Conservation (phyloP, 2,113 vertebrate genomes). For the Atrichornis clamosus region DNA sequence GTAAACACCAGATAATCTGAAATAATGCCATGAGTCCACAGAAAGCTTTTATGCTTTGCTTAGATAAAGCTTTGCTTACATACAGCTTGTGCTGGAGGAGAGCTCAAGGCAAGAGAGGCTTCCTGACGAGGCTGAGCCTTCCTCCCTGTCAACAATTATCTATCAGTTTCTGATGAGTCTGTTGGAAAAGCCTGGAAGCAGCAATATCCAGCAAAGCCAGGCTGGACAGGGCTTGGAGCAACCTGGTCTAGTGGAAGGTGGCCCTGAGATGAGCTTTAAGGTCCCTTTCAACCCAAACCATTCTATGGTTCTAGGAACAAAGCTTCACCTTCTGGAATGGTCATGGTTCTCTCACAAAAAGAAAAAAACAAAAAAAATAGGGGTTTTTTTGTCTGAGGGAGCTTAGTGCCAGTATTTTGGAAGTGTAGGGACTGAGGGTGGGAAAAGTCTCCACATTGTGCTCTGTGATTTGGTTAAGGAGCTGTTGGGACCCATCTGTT, state of each 20-base stretch:
- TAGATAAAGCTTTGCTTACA: conserved; percentile 2
- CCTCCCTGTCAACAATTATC: neutral
- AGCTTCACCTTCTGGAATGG: neutral
- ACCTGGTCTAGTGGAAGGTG: neutral
- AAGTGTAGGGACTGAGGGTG: neutral
- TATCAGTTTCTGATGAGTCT: neutral
- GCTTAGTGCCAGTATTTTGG: neutral
- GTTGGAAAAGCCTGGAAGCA: neutral
- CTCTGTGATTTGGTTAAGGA: neutral
- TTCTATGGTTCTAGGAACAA: neutral
- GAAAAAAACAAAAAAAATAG: rapidly evolving
- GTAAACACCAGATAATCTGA: conserved; percentile 16
- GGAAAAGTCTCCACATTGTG: rapidly evolving
- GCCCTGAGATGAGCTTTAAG: neutral
- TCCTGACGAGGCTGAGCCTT: neutral
- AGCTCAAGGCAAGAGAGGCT: neutral
- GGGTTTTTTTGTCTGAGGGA: neutral
- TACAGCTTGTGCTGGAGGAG: neutral
- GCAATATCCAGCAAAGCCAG: neutral
- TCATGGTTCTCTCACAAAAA: rapidly evolving
- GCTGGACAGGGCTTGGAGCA: neutral
- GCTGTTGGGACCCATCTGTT: neutral
- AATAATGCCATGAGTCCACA: neutral
- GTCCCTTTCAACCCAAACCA: neutral
- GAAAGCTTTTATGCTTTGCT: conserved; percentile 14